phyloP scores from a whole-genome alignment of 2,797 vertebrate species.

The Mormyrus proboscirostris region DNA sequence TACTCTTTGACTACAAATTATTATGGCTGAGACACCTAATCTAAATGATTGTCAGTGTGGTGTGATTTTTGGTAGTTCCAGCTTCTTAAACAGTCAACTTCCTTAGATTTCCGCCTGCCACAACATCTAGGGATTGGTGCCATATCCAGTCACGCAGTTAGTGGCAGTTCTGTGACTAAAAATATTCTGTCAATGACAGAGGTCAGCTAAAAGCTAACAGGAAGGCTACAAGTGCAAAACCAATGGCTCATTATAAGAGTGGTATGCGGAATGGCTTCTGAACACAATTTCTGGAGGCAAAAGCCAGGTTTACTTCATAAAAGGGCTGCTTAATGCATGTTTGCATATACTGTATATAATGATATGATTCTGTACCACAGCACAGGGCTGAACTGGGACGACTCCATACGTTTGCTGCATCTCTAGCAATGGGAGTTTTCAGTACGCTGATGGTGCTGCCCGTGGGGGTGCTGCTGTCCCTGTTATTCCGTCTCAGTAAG shows the following conservation, averaged over 20 bases:
- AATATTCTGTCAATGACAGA: background rate
- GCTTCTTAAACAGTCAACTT: background rate
- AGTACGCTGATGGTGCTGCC: conserved; percentile 55
- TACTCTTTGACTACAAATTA: background rate
- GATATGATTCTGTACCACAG: conserved; percentile 42
- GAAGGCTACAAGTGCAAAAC: background rate
- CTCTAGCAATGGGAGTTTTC: conserved; percentile 54
- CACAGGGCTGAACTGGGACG: conserved; percentile 41
- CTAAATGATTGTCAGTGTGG: background rate
- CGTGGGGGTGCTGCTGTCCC: conserved; percentile 51
- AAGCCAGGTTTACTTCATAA: background rate
- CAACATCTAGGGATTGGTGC: background rate
- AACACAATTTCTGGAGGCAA: background rate
- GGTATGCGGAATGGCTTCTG: background rate
- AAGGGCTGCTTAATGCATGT: background rate
- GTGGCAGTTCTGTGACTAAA: background rate
- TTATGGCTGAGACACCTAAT: background rate
- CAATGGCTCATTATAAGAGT: background rate
- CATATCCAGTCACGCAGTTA: background rate
- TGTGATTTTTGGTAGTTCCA: background rate
- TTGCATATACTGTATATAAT: background rate
- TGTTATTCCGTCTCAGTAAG: conserved; percentile 61
- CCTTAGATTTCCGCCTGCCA: background rate
- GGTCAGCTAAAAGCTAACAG: background rate
- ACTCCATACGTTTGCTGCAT: conserved; percentile 41